Percentiles rank a stretch among this genome's conserved stretches.
phyloP scores from a whole-genome alignment of 2,888 invertebrate species.

The Nomada hirtipes region DNA sequence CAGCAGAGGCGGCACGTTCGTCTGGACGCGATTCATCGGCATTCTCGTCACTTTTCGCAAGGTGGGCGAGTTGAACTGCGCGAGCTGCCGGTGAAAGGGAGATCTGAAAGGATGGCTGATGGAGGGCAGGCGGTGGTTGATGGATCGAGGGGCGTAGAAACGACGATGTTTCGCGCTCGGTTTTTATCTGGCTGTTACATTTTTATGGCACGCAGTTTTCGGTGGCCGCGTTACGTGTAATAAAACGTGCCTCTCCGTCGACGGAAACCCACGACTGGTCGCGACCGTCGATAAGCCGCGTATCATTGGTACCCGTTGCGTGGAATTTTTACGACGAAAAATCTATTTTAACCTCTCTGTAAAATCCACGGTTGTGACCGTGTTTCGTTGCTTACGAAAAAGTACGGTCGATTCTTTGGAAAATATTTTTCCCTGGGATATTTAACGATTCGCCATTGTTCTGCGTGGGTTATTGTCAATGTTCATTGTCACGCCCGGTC shows the following conservation, averaged over 20 bases:
- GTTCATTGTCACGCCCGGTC: slow-evolving; percentile 1
- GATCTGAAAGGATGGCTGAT: neutral
- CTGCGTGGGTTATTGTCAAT: neutral
- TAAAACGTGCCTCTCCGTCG: slow-evolving; percentile 29
- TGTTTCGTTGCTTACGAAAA: neutral
- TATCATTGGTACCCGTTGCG: neutral
- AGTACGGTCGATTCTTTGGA: neutral
- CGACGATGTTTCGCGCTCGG: slow-evolving; percentile 57
- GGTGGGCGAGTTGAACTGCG: slow-evolving; percentile 33
- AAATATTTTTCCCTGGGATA: neutral
- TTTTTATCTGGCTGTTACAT: slow-evolving; percentile 43
- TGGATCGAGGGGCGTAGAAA: slow-evolving; percentile 42
- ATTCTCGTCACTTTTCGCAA: slow-evolving; percentile 57
- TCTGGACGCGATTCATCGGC: slow-evolving; percentile 56
- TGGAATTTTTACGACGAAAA: slow-evolving; percentile 17
- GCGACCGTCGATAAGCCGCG: slow-evolving; percentile 29
- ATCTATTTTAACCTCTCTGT: neutral
- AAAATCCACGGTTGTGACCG: neutral
- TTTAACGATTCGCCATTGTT: neutral
- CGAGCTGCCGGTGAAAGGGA: neutral
- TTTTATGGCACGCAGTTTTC: slow-evolving; percentile 44
- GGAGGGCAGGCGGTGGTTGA: slow-evolving; percentile 29
- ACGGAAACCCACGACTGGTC: slow-evolving; percentile 11
- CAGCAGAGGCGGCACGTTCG: slow-evolving; percentile 18
- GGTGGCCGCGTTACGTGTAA: slow-evolving; percentile 36